Percentiles rank a stretch among this genome's conserved stretches.
These are phyloP conservation scores for Frankliniella fusca DNA, from an alignment of 2,888 invertebrate genomes.

Conservation along the genomic window DNA sequence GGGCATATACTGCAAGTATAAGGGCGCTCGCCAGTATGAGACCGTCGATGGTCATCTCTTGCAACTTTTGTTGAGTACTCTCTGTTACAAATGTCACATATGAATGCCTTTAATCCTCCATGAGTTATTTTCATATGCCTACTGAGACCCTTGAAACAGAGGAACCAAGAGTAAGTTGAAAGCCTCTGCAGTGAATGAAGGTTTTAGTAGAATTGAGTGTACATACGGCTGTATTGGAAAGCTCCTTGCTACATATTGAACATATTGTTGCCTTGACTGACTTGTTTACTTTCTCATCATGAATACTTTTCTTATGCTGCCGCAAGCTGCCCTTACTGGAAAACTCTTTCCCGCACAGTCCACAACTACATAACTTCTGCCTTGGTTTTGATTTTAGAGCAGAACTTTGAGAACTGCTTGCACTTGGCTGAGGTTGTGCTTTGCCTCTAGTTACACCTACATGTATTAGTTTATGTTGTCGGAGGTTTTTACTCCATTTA, in stretches of 20 bases:
- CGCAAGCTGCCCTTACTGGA: background rate
- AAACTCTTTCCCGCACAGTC: background rate
- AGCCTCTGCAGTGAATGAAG: no score
- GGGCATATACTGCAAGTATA: no score
- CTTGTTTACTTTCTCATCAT: background rate
- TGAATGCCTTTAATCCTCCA: slow-evolving; percentile 4
- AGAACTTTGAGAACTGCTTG: background rate
- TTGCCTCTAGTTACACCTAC: background rate
- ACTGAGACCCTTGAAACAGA: background rate
- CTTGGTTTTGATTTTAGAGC: background rate
- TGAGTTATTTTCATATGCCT: slow-evolving; percentile 7
- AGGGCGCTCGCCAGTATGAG: background rate
- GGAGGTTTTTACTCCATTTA: slow-evolving; percentile 13
- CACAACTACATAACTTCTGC: background rate
- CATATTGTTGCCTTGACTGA: background rate
- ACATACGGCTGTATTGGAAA: background rate
- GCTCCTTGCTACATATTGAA: background rate
- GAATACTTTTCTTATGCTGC: background rate
- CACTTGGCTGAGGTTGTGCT: background rate
- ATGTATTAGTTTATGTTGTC: background rate
- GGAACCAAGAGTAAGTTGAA: no score
- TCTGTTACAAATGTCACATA: background rate
- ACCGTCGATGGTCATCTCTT: background rate
- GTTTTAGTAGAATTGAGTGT: background rate
- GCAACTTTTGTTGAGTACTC: slow-evolving; percentile 5